Evolutionary conservation across 92 coral and sea anemone species (phyloP).

Genomic region (Epizoanthus stellaris): DNA sequence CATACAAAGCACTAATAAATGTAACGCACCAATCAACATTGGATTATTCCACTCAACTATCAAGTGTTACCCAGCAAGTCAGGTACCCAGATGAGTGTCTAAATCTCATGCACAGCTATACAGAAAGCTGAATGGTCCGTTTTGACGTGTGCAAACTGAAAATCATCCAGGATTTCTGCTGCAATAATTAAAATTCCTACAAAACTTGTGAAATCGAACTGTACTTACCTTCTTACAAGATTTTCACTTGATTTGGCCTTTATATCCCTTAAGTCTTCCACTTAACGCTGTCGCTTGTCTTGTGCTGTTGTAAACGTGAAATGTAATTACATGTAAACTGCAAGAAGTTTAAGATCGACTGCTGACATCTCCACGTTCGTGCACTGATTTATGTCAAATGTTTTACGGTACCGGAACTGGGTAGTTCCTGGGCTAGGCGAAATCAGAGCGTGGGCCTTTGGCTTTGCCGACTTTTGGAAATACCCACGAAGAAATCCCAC

Average conservation of each 20-base stretch:
- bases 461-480: constrained; percentile 7
- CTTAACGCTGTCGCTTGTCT: background rate
- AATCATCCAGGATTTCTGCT: too few relatives aligned
- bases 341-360: constrained; percentile 8
- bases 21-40: background rate
- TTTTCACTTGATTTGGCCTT: background rate
- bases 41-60: constrained; percentile 37
- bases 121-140: too few relatives aligned
- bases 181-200: too few relatives aligned
- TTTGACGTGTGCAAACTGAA: too few relatives aligned
- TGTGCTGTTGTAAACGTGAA: constrained; percentile 14
- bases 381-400: constrained; percentile 33
- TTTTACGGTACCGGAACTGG: constrained; percentile 25
- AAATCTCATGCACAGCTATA: too few relatives aligned
- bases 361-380: constrained; percentile 17
- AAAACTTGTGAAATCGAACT: too few relatives aligned
- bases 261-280: background rate
- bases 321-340: constrained; percentile 27
- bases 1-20: background rate
- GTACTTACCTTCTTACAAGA: too few relatives aligned
- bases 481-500: constrained; percentile 34
- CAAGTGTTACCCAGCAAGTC: constrained; percentile 46
- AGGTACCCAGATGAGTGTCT: too few relatives aligned
- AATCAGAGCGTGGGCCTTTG: constrained; percentile 4
- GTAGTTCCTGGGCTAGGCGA: constrained; percentile 20